phyloP scores from a whole-genome alignment of 2,888 invertebrate species.

The Sarcophaga carnaria region DNA sequence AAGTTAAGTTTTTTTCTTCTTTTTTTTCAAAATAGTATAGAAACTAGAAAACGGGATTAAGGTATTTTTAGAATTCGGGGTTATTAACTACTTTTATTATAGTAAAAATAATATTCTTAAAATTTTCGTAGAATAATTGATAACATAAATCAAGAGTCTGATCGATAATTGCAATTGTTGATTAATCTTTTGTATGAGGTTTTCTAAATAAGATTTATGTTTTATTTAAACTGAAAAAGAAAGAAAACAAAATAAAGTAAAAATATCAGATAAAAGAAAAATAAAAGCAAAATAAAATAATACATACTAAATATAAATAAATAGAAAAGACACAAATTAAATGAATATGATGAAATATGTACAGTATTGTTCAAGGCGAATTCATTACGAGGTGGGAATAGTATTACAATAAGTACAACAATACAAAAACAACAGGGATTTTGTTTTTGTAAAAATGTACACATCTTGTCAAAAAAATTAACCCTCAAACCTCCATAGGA shows the following conservation, averaged over 20 bases:
- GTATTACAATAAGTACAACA: too few species aligned
- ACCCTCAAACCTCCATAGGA: too few species aligned
- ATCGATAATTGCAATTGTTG: neutral
- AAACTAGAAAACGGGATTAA: neutral
- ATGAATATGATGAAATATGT: neutral
- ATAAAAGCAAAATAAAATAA: constrained; percentile 34
- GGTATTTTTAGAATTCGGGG: neutral
- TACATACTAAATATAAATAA: constrained; percentile 38
- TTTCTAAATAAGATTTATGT: constrained; percentile 19
- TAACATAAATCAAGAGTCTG: constrained; percentile 18
- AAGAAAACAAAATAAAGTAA: constrained; percentile 13
- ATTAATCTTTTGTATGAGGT: neutral
- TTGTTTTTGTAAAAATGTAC: too few species aligned
- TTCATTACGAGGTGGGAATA: too few species aligned
- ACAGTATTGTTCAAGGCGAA: too few species aligned
- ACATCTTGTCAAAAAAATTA: too few species aligned
- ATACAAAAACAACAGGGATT: too few species aligned
- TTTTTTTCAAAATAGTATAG: neutral
- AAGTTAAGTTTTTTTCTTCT: neutral
- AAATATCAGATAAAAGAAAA: constrained; percentile 24
- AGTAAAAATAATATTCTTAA: neutral
- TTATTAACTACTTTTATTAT: too few species aligned
- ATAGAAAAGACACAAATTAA: neutral
- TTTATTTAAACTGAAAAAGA: constrained; percentile 43
- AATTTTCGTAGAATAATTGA: constrained; percentile 16